Base-by-base conservation (phyloP, 2,888 invertebrate species). In the Eumacrocentrus americanus region DNA sequence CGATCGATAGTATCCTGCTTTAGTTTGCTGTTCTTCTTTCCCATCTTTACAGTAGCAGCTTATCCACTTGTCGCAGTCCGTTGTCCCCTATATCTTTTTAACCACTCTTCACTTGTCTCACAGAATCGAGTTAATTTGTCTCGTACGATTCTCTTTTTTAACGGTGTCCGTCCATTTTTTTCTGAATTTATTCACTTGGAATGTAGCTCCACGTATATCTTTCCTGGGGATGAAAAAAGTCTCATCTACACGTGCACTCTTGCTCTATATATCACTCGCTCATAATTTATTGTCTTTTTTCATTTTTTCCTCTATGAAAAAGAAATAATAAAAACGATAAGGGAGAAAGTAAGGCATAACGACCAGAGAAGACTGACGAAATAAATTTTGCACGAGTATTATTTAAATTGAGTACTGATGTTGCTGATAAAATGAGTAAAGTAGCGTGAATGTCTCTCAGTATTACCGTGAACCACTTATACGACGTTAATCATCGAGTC, bases 1-100 rank as follows among this genome's bases (percentile, higher is more conserved):
- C 92, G 88, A 82, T 94, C 93, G 81, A 96, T 94, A 74, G 95
- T 94, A 81, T 95, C 95, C 82, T 93, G 92, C 87, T 94, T 95
- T 83, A 96, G 89, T 85, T 96, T 96, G 60, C 95, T 95, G 81
- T 94, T 95, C 84, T 94, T 94, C 88, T 95, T 95, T 78, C 95
- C 95, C 96, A 96, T 96, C 75, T 84, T 87, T 70, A 53, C 53
- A 52, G 51, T 42, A 16, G 23, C 38, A 47, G 47, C 58, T 58
- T 60, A 61, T 60, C 64, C 60, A 56, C 59, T 47, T 51, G 53
- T 52, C 52, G 52, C 51, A 55, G 44, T 40, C 48, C 9, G 4
- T 29, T 29, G 5, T 35, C 40, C 58, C 46, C 48, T 54, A 51
- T 53, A 40, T 62, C 55, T 58, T 51, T 56, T 48, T 35, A 37